Evolutionary conservation across 2,888 invertebrate genomes (phyloP), one percentile per base, ranked within the genome.

Genomic region (Trissolcus japonicus): DNA sequence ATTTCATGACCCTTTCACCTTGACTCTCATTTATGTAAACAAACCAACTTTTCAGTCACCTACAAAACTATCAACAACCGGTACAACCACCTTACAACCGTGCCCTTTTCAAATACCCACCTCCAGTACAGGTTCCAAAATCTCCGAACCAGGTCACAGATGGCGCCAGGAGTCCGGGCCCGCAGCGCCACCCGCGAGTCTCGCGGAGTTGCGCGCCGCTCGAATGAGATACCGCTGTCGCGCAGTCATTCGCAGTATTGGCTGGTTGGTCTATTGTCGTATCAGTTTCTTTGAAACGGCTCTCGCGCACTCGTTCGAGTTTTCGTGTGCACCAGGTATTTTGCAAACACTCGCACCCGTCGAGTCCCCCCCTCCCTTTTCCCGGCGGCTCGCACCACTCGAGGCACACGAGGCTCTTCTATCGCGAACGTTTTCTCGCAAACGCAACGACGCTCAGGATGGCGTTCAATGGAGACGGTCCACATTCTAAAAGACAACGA

Each of bases 391-490:
- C 62, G 48, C 14, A 46, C 50, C n/a, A 17, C 50, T 19, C 46
- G 60, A n/a, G 54, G 25, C 54, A 19, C 25, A 35, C 19, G 11
- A 16, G 11, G 51, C 55, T 61, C 59, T 25, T 59, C 55, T 7
- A 50, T 59, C 35, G 59, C 55, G 17, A 53, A 57, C 57, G 35
- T 59, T 65, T 60, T 25, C 21, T 40, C 59, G 14, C 55, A 66
- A 61, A 61, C 55, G 46, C 61, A 74, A 59, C 69, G 71, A 61
- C 66, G 71, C 78, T 79, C 79, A 84, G 84, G 83, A 90, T 90
- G 90, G 90, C 90, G 84, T 90, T 89, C 87, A 90, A 90, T 86
- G 90, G 90, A 78, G 90, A 90, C 83, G 90, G 89, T 78, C 89
- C 89, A 76, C 88, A 90, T 83, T 89, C 89, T 59, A 90, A 90